These are phyloP conservation scores for Rhagophthalmus giganteus DNA, from an alignment of 2,888 invertebrate species.

Conservation along the genomic window DNA sequence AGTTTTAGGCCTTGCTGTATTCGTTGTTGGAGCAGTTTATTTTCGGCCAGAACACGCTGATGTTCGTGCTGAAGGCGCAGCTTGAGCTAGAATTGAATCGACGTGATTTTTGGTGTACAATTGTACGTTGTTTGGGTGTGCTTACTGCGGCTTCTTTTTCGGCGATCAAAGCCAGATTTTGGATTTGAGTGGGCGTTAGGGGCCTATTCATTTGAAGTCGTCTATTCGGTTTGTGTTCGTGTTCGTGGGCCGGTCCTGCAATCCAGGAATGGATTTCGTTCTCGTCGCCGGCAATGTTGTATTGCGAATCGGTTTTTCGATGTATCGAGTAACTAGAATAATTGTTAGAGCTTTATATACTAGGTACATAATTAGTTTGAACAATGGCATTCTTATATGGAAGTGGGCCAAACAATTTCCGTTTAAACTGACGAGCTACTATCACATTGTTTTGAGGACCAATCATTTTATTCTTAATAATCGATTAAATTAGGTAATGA, in stretches of 20 bases:
- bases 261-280: constrained; percentile 21
- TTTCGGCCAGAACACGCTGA: constrained; percentile 50
- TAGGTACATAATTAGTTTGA: background rate
- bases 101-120: too few relatives aligned
- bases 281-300: constrained; percentile 2
- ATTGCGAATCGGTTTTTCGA: constrained; percentile 13
- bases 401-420: too few relatives aligned
- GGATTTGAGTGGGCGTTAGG: constrained; percentile 55
- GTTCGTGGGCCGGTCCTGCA: too few relatives aligned
- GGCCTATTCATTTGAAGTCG: constrained; percentile 44
- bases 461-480: too few relatives aligned
- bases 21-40: constrained; percentile 51
- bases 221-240: constrained; percentile 39
- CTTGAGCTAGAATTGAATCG: constrained; percentile 51
- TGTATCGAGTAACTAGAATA: constrained; percentile 10
- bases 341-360: too few relatives aligned
- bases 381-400: too few relatives aligned
- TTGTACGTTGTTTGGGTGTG: too few relatives aligned
- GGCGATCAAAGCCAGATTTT: constrained; percentile 57
- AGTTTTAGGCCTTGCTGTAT: constrained; percentile 50
- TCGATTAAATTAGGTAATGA: too few relatives aligned
- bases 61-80: constrained; percentile 52
- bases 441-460: too few relatives aligned
- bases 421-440: too few relatives aligned
- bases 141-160: constrained; percentile 67